Evolutionary conservation across 1,140 invertebrate species (phyloP).

Genomic region (Linepithema humile): DNA sequence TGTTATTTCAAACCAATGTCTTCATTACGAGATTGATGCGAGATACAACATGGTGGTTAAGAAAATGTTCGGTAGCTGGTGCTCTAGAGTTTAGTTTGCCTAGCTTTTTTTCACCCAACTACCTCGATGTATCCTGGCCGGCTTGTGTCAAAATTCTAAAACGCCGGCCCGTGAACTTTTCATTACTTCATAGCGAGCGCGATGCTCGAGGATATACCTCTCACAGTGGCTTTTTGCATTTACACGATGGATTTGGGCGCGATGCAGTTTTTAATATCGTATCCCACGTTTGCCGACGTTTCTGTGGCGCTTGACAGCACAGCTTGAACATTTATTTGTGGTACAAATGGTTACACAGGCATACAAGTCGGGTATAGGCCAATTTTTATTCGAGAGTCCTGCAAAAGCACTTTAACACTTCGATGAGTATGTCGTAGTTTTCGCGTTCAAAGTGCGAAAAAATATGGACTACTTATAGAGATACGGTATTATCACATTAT

Average conservation of each 20-base stretch:
- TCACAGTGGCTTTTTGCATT: slow-evolving; percentile 36
- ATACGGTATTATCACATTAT: background rate
- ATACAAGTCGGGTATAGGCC: background rate
- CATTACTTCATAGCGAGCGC: slow-evolving; percentile 20
- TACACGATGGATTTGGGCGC: slow-evolving; percentile 39
- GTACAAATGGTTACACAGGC: slow-evolving; percentile 14
- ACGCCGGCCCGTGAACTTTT: slow-evolving; percentile 7
- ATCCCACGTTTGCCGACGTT: background rate
- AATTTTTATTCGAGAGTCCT: background rate
- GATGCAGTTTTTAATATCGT: slow-evolving; percentile 45
- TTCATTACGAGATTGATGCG: background rate
- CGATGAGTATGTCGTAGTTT: background rate
- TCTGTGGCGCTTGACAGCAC: slow-evolving; percentile 14
- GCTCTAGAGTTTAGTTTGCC: slow-evolving; percentile 6
- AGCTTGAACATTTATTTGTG: slow-evolving; percentile 27
- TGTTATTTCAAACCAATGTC: background rate
- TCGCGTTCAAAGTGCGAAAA: background rate
- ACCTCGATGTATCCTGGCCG: background rate
- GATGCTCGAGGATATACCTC: background rate
- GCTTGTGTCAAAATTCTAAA: slow-evolving; percentile 18
- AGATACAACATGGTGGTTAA: background rate
- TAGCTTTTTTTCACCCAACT: background rate
- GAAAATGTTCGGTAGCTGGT: background rate
- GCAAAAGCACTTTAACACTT: background rate
- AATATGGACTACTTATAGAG: too few relatives aligned